phyloP scores from a whole-genome alignment of 2,797 vertebrate species.

The Poeciliopsis turneri region DNA sequence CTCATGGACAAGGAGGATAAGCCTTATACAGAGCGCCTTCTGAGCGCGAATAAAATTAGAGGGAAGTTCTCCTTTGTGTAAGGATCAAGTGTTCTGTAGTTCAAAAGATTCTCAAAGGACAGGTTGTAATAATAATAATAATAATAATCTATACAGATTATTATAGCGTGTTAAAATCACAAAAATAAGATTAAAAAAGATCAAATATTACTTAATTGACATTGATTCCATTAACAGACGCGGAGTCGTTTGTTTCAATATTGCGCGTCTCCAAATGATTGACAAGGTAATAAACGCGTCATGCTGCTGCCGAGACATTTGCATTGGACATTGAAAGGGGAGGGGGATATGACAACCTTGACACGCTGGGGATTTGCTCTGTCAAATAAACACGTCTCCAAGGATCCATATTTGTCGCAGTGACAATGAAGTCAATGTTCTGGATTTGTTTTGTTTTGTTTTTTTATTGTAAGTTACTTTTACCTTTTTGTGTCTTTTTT shows the following conservation, averaged over 20 bases:
- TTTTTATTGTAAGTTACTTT: neutral
- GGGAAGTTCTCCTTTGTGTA: constrained; percentile 34
- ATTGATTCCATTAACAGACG: constrained; percentile 69
- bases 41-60: constrained; percentile 44
- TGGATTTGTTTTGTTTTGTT: too few relatives aligned
- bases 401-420: constrained; percentile 67
- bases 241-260: constrained; percentile 70
- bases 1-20: constrained; percentile 71
- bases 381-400: constrained; percentile 79
- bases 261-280: constrained; percentile 76
- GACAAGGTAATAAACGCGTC: constrained; percentile 82
- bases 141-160: constrained; percentile 7
- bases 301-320: constrained; percentile 75
- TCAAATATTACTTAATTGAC: neutral
- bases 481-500: neutral
- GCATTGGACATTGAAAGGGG: constrained; percentile 71
- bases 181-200: neutral
- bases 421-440: constrained; percentile 49
- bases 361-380: constrained; percentile 73
- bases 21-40: constrained; percentile 49
- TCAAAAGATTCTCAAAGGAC: neutral
- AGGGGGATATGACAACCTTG: constrained; percentile 76
- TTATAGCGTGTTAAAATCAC: neutral
- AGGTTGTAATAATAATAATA: neutral
- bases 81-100: constrained; percentile 50